A percentile compares a stretch with the other conserved stretches of the same genome.
phyloP scores from a whole-genome alignment of 2,797 vertebrate species.

The Argya squamiceps region DNA sequence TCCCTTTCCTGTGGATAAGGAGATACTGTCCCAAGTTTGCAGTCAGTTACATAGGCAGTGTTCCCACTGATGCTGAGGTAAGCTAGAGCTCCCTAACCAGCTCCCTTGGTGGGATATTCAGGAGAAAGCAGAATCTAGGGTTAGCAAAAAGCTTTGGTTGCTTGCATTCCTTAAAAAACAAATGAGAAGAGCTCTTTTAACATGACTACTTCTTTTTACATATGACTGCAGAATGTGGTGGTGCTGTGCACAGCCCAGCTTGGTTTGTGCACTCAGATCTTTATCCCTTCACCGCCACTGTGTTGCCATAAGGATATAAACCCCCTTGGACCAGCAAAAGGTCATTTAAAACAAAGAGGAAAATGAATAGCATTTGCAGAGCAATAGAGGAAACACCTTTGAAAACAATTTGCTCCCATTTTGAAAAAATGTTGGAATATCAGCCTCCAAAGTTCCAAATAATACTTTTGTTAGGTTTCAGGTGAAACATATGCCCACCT shows the following conservation, averaged over 20 bases:
- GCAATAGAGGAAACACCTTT: constrained; percentile 65
- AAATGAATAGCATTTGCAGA: constrained; percentile 67
- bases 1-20: background rate
- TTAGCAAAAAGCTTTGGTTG: background rate
- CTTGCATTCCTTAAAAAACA: constrained; percentile 32
- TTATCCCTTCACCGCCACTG: background rate
- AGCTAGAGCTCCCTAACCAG: background rate
- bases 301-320: background rate
- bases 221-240: background rate
- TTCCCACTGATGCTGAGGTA: background rate
- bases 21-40: background rate
- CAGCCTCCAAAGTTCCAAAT: constrained; percentile 53
- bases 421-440: constrained; percentile 55
- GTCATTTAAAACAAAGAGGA: constrained; percentile 68
- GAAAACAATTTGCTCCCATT: constrained; percentile 46
- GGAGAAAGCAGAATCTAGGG: background rate
- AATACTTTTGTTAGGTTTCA: constrained; percentile 66
- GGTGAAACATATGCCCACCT: background rate
- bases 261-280: background rate
- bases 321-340: constrained; percentile 52
- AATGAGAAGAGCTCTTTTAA: background rate
- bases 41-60: background rate
- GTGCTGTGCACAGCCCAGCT: background rate
- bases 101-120: background rate
- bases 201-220: background rate